Evolutionary conservation across 2,888 invertebrate species (phyloP), one percentile per base, ranked within the genome.

Genomic region (Herminia tarsipennalis): DNA sequence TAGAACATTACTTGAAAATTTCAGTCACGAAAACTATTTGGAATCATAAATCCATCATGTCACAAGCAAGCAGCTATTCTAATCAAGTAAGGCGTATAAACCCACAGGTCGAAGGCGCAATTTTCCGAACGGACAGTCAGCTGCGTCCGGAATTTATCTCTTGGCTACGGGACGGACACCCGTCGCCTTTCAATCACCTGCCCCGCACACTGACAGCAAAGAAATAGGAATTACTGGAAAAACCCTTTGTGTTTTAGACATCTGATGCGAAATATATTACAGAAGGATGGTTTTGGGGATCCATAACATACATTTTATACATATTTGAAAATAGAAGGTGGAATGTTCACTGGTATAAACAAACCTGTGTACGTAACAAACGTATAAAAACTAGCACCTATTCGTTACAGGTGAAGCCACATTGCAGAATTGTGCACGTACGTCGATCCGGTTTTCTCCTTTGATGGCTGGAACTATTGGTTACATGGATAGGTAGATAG

Each of bases 141-240:
- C 78, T 82, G 81, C 72, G 77, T 69, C 69, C 66, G 64, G 67
- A 83, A 82, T 84, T 81, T 84, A 84, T 83, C 72, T 77, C 67
- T 65, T 63, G 66, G 70, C 67, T 73, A 71, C 70, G 68, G 64
- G 67, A 74, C 69, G 73, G 73, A 77, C 72, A 70, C 68, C 72
- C 74, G 77, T 73, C 76, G 81, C 66, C 69, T 79, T 83, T 85
- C 83, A 81, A 85, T 86, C 86, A 84, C 78, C 78, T 79, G 72
- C 58, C 53, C 34, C 42, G 52, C 58, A 58, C 66, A 48, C 37
- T 35, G 56, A 62, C 64, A 62, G 67, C 66, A 57, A 56, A 61
- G 55, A 70, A 73, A 76, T 66, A 66, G 60, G 69, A 70, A 70
- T 72, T 63, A 61, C 60, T 62, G 62, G 61, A 61, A 66, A 66